phyloP scores from a whole-genome alignment of 2,888 invertebrate species.

The Agrochola lota region DNA sequence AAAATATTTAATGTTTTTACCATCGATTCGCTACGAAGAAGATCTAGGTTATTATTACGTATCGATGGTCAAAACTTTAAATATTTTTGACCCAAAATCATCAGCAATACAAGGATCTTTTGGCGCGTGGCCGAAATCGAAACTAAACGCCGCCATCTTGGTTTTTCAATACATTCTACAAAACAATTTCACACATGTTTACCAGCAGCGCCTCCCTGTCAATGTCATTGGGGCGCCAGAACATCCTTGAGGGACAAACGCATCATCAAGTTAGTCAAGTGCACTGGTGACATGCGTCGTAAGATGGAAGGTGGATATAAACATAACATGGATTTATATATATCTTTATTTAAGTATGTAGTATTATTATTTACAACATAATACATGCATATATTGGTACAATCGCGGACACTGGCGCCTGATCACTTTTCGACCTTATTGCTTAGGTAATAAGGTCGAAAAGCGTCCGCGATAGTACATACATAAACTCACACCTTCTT shows the following conservation, averaged over 20 bases:
- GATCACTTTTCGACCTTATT: no score
- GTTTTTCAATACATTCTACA: not conserved
- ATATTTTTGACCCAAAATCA: no score
- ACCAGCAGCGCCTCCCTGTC: not conserved
- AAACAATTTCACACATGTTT: not conserved
- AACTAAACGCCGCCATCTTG: no score
- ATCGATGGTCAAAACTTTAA: no score
- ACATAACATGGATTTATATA: not conserved
- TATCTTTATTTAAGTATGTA: constrained; percentile 18
- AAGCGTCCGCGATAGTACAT: not conserved
- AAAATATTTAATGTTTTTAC: no score
- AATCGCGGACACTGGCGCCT: no score
- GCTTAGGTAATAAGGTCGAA: no score
- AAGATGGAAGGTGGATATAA: not conserved
- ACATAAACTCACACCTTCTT: no score
- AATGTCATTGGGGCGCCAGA: not conserved
- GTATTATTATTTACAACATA: constrained; percentile 15
- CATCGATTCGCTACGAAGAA: no score
- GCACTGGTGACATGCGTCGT: not conserved
- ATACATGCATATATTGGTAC: not conserved
- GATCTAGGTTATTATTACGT: no score
- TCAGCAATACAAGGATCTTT: no score
- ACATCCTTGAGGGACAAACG: not conserved
- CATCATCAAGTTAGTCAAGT: not conserved
- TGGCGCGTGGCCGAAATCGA: not conserved